Evolutionary conservation across 2,797 vertebrate genomes (phyloP).

Genomic region (Calcarius lapponicus): DNA sequence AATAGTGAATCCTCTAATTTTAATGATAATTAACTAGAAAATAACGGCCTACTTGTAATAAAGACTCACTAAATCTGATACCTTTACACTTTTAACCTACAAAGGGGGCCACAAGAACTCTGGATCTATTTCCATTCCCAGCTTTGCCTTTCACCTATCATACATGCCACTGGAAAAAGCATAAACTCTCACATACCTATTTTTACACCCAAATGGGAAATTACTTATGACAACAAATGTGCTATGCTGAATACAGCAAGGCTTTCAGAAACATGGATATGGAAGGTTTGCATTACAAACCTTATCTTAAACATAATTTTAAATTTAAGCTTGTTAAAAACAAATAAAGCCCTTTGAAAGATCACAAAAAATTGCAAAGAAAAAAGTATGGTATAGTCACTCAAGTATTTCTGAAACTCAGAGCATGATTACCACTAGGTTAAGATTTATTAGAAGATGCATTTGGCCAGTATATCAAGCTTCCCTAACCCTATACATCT

Average conservation of each 20-base stretch:
- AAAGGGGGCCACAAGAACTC: not conserved
- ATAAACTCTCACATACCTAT: not conserved
- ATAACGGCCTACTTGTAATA: not conserved
- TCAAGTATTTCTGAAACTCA: not conserved
- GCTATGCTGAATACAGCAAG: not conserved
- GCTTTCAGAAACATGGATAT: not conserved
- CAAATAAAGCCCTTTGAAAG: not conserved
- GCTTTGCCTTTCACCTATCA: not conserved
- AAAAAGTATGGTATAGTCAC: not conserved
- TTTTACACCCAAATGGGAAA: not conserved
- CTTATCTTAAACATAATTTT: not conserved
- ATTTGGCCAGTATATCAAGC: not conserved
- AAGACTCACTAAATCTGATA: conserved; percentile 19
- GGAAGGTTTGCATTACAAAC: not conserved
- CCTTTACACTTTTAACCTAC: conserved; percentile 34
- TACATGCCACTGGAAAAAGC: not conserved
- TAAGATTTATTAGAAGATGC: not conserved
- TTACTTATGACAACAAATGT: not conserved
- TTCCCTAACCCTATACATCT: not conserved
- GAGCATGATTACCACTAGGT: not conserved
- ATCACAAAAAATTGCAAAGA: not conserved
- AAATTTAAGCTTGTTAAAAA: not conserved
- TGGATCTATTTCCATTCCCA: not conserved
- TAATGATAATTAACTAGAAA: conserved; percentile 27
- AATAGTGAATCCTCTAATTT: not conserved